Conservation (phyloP, 2,113 vertebrate species). For the Takifugu bimaculatus region DNA sequence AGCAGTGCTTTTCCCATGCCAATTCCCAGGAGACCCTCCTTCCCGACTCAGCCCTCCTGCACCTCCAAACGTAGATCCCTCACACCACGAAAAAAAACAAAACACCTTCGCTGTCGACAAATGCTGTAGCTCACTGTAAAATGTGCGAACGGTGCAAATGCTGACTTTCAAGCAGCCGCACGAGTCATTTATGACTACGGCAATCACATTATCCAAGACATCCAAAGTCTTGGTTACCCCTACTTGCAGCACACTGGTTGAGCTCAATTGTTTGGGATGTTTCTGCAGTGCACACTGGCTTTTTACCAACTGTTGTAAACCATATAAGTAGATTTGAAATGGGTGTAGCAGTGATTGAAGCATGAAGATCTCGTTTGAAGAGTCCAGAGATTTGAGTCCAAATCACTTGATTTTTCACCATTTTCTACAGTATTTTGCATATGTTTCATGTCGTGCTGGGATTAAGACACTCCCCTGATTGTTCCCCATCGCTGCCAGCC, state of each 20-base stretch:
- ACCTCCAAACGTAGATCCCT: conserved; percentile 71
- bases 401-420: conserved; percentile 11
- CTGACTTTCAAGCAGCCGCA: conserved; percentile 65
- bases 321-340: conserved; percentile 32
- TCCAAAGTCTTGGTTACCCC: conserved; percentile 68
- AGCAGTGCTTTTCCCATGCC: conserved; percentile 60
- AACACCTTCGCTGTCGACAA: conserved; percentile 69
- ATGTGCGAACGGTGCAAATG: conserved; percentile 80
- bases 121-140: conserved; percentile 74
- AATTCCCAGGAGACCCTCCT: conserved; percentile 51
- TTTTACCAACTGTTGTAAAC: too few relatives aligned
- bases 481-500: conserved; percentile 41
- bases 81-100: conserved; percentile 51
- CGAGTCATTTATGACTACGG: conserved; percentile 73
- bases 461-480: conserved; percentile 51
- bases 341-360: conserved; percentile 29
- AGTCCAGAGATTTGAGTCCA: neutral
- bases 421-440: neutral
- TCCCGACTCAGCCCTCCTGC: neutral
- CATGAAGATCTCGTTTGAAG: conserved; percentile 24
- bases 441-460: conserved; percentile 17
- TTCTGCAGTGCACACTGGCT: neutral
- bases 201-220: conserved; percentile 72
- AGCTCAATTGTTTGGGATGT: neutral
- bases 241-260: conserved; percentile 40